A percentile compares a stretch with the other conserved stretches of the same genome.
phyloP scores from a whole-genome alignment of 92 coral and sea anemone species.

The Epizoanthus illoricatus region DNA sequence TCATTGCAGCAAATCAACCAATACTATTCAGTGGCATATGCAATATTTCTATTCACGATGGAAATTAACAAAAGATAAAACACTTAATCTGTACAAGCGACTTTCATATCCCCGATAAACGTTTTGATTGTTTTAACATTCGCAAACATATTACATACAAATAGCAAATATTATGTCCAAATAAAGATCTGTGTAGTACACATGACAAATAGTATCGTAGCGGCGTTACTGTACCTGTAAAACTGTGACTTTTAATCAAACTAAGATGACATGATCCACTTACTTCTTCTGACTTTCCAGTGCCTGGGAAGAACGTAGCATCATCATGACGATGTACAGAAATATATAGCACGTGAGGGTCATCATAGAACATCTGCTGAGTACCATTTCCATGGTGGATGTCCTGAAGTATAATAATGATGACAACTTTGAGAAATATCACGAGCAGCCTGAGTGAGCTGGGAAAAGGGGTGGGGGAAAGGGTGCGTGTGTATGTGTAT shows the following conservation, averaged over 20 bases:
- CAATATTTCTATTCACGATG: neutral
- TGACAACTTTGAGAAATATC: neutral
- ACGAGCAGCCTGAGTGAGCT: neutral
- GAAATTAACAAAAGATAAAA: neutral
- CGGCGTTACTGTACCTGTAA: too few relatives aligned
- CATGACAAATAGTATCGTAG: too few relatives aligned
- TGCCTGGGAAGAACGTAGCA: conserved; percentile 98
- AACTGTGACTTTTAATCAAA: neutral
- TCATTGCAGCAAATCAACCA: too few relatives aligned
- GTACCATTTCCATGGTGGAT: conserved; percentile 99
- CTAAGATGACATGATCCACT: neutral
- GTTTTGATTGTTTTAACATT: too few relatives aligned
- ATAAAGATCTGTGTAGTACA: too few relatives aligned
- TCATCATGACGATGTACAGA: conserved; percentile 99
- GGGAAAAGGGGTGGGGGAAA: neutral
- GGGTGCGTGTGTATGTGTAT: too few relatives aligned
- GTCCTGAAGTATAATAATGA: conserved; percentile 58
- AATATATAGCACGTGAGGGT: conserved; percentile 97
- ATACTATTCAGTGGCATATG: too few relatives aligned
- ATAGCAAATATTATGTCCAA: too few relatives aligned
- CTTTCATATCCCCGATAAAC: neutral
- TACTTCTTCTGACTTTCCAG: conserved; percentile 99
- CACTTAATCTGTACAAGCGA: neutral
- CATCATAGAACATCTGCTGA: conserved; percentile 99
- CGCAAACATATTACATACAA: too few relatives aligned